Base-by-base conservation (phyloP, 2,797 vertebrate species). In the Sebastes hopkinsi region DNA sequence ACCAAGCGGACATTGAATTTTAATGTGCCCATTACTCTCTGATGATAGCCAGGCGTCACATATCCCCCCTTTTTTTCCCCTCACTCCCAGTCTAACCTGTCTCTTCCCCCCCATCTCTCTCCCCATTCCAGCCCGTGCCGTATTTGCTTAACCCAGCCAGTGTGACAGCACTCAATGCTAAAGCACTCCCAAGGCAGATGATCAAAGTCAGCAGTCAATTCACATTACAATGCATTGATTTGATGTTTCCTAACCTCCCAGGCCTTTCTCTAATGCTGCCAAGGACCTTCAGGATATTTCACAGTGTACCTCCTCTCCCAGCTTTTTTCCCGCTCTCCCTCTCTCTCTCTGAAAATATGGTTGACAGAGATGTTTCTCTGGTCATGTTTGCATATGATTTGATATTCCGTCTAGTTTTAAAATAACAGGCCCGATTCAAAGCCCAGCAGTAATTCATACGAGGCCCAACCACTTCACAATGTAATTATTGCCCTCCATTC, bases 161-260 rank as follows among this genome's bases (percentile, higher is more conserved):
- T 94, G 94, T 95, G 94, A 96, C 95, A 95, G 94, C 94, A 92
- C 94, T 96, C 94, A 94, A 95, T 96, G 95, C 89, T 95, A 95
- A 95, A 96, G 92, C 92, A 94, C 92, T 95, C 94, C 95, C 91
- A 93, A 92, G 95, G 94, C 94, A 94, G 87, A 94, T 95, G 95
- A 96, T 96, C 95, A 96, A 96, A 96, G 95, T 95, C 95, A 94
- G 93, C 94, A 95, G 95, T 96, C 95, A 95, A 95, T 96, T 95
- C 94, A 92, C 92, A 95, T 96, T 95, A 96, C 94, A 94, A 95
- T 95, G 91, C 93, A 95, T 94, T 94, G 93, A 96, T 95, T 93
- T 96, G 95, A 96, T 94, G 93, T 93, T 95, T 96, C 95, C 95
- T 93, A 93, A 94, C 95, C 94, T 95, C 94, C 89, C 91, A 92